Base-by-base conservation (phyloP, 2,797 vertebrate genomes). In the Pagetopsis macropterus region DNA sequence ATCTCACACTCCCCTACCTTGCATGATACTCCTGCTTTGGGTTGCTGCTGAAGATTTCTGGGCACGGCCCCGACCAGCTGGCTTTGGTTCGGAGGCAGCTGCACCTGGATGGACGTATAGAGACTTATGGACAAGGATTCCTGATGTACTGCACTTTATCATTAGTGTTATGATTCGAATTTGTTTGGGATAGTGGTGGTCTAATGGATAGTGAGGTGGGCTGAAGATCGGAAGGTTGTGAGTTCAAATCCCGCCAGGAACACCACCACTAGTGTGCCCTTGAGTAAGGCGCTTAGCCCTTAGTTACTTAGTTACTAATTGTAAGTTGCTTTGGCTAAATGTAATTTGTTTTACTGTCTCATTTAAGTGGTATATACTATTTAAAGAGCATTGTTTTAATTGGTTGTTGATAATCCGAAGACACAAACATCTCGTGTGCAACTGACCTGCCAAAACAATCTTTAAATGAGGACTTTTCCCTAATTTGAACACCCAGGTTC, bases 21-120 rank as follows among this genome's bases (percentile, higher is more conserved):
- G 93, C 84, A 95, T 81, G 61, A 95, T 95, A 76, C 65, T 93
- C 61, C 86, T 92, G 84, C 55, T 92, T 81, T 90, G 93, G 46
- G 65, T 76, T 5, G 90, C 7, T 67, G 83, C 14, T 40, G 89
- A 49, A 5, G 86, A 63, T 78, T 91, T 94, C 75, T 89, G 90
- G 60, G 87, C 71, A 41, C 90, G 82, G 9, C 86, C 91, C 4
- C 89, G 88, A 31, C 89, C 67, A 0, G 87, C 79, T n/a, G 89
- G 76, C 78, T 92, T 94, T 45, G 90, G 73, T 72, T 93, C 91
- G 17, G 86, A 45, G 3, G 85, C 72, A 17, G 84, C 11, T 56
- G 91, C 81, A 75, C 92, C 94, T 94, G 40, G 0, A 87, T 9
- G 13, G 11, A 74, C 16, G 27, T 3, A 59, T 17, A 4, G 27